Evolutionary conservation across 92 coral and sea anemone genomes (phyloP).

Genomic region (Parazoanthus darwini): DNA sequence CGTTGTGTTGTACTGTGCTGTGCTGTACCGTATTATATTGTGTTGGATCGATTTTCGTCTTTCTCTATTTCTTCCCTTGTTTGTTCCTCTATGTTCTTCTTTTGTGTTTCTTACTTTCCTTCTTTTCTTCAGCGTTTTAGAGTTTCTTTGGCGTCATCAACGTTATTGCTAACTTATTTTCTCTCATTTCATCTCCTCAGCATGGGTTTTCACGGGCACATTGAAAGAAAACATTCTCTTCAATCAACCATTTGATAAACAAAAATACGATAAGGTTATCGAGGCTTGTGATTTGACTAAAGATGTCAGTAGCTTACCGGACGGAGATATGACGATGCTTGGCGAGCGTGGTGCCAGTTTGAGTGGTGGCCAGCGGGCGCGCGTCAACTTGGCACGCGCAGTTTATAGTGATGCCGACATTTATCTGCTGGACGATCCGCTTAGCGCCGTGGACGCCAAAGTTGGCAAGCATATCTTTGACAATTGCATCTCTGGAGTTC

Average conservation of each 20-base stretch:
- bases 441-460: constrained; percentile 90
- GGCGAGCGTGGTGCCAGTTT: constrained; percentile 89
- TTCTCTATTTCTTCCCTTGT: no score
- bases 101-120: no score
- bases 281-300: constrained; percentile 85
- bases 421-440: constrained; percentile 82
- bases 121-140: background rate
- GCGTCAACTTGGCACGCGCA: constrained; percentile 92
- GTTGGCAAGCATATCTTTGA: constrained; percentile 92
- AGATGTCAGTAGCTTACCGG: constrained; percentile 69
- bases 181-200: constrained; percentile 34
- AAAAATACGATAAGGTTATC: constrained; percentile 67
- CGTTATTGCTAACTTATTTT: background rate
- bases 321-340: constrained; percentile 74
- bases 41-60: background rate
- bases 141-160: no score
- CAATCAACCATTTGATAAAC: constrained; percentile 76
- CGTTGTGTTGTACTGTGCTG: no score
- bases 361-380: constrained; percentile 94
- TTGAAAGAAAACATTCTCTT: constrained; percentile 79
- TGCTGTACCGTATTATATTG: background rate
- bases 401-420: constrained; percentile 89
- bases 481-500: constrained; percentile 79
- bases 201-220: constrained; percentile 87
- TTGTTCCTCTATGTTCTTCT: background rate